Percentiles rank a stretch among this genome's conserved stretches.
Conservation (phyloP, 2,797 vertebrate genomes). For the Erpetoichthys calabaricus region DNA sequence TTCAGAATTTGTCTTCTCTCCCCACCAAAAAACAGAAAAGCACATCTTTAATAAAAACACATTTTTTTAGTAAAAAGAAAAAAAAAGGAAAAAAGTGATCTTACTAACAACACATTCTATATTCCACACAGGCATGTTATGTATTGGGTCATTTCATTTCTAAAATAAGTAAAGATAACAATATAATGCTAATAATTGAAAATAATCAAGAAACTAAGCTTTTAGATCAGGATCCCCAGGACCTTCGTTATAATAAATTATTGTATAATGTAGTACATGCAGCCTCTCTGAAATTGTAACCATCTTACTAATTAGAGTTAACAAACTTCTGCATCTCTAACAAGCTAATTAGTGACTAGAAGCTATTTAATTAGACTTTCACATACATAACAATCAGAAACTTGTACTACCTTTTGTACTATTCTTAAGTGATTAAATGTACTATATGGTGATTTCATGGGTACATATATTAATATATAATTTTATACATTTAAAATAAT, state of each 20-base stretch:
- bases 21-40: too few relatives aligned
- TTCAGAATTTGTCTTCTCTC: too few relatives aligned
- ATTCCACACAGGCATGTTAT: conserved; percentile 1
- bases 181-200: not conserved
- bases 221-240: too few relatives aligned
- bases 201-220: not conserved
- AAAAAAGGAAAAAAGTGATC: conserved; percentile 8
- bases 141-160: conserved; percentile 16
- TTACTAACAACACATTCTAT: conserved; percentile 6
- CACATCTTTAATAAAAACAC: too few relatives aligned
- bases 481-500: too few relatives aligned
- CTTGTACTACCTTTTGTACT: conserved; percentile 3
- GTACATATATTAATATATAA: too few relatives aligned
- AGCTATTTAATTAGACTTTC: conserved; percentile 26
- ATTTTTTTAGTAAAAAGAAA: conserved; percentile 6
- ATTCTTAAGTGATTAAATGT: not conserved
- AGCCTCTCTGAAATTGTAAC: conserved; percentile 10
- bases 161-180: conserved; percentile 12
- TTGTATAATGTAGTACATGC: too few relatives aligned
- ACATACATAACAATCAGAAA: conserved; percentile 10
- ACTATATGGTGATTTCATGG: too few relatives aligned
- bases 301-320: conserved; percentile 18
- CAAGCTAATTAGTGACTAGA: conserved; percentile 28
- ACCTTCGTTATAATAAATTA: too few relatives aligned
- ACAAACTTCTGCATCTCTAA: conserved; percentile 15